Evolutionary conservation across 2,113 vertebrate species (phyloP).

Genomic region (Brachypodius melanocephalos): DNA sequence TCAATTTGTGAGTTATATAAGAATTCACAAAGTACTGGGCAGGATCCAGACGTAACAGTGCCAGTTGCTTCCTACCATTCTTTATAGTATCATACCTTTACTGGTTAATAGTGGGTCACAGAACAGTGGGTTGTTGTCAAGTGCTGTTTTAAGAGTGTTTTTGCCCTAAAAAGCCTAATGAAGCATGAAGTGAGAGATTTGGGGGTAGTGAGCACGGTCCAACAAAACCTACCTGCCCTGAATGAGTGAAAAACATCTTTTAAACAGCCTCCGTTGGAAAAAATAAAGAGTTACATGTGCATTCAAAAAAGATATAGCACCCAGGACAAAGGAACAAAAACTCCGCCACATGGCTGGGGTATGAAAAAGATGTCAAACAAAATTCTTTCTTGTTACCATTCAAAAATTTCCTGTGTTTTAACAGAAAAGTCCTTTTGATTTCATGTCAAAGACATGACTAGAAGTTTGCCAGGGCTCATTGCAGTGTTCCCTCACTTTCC

Average conservation of each 20-base stretch:
- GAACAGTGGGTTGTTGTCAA: neutral
- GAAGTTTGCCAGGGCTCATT: neutral
- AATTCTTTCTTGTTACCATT: neutral
- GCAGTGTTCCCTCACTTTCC: neutral
- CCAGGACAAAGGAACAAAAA: neutral
- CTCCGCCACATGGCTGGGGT: neutral
- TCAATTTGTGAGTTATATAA: accelerated
- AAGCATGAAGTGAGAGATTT: neutral
- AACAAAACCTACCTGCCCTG: neutral
- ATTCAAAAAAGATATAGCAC: neutral
- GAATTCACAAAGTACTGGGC: neutral
- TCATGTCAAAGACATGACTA: neutral
- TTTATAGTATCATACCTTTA: neutral
- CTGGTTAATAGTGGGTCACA: neutral
- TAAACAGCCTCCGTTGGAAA: neutral
- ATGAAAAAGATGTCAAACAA: neutral
- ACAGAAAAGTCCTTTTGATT: neutral
- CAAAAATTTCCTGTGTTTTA: neutral
- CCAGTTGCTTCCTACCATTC: neutral
- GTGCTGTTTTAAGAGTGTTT: neutral
- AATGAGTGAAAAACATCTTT: neutral
- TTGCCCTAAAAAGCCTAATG: neutral
- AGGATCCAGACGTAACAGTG: neutral
- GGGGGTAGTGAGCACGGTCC: neutral
- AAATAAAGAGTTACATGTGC: accelerated